Evolutionary conservation across 2,888 invertebrate species (phyloP), one percentile per base, ranked within the genome.

Genomic region (Patella caerulea): DNA sequence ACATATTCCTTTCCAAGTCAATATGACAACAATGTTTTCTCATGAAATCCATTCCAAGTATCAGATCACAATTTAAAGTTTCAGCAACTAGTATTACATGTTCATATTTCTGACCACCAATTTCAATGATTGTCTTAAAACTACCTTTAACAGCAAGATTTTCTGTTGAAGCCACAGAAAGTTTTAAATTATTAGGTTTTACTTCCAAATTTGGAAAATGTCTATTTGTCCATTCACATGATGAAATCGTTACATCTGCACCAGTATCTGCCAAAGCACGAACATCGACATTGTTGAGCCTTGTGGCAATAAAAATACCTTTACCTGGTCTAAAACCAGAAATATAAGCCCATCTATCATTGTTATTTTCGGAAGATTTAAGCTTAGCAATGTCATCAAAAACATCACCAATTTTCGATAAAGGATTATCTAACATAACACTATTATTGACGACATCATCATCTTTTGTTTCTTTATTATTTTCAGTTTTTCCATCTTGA

Each of bases 11-110:
- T 24, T 24, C 65, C 4, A 65, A 17, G 14, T 65, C 65, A n/a
- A 65, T 24, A 24, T 65, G n/a, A 15, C 65, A 65, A 24, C 65
- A n/a, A 65, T 65, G 65, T 65, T 65, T 65, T 65, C 65, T 65
- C 19, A 65, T 65, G 24, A 65, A 65, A 19, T 65, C 65, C 9
- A 2, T 65, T n/a, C 65, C 65, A 19, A 65, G 7, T 11, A 65
- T 65, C n/a, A 65, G 14, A 3, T 65, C 65, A 65, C 65, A 65
- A 19, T 19, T 65, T 19, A 65, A 65, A 12, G 65, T 65, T 24
- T 65, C 24, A 19, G 65, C 65, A 9, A 65, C 65, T 19, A 65
- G 19, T 24, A 65, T 65, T 24, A 24, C 24, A 19, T 65, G 65
- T 12, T n/a, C 24, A 65, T 65, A 65, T 24, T 24, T 24, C 11